Percentiles rank a stretch among this genome's conserved stretches.
phyloP scores from a whole-genome alignment of 2,888 invertebrate genomes.

The Petrophora chlorosata region DNA sequence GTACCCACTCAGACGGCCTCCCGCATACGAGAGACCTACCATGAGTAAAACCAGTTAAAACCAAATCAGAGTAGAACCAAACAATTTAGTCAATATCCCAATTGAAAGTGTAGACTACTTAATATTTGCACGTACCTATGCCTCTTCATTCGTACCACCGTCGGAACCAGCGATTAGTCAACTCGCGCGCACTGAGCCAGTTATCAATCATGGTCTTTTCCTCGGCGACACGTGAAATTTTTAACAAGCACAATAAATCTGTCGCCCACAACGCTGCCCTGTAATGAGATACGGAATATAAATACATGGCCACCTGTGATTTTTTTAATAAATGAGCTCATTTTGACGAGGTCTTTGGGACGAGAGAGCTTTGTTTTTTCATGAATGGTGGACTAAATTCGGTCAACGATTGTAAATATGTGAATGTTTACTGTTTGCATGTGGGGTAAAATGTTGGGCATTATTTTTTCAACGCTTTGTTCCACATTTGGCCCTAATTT shows the following conservation, averaged over 20 bases:
- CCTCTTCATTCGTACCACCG: no score
- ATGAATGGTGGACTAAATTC: no score
- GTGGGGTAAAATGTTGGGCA: no score
- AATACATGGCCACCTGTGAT: conserved; percentile 35
- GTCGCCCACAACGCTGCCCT: conserved; percentile 28
- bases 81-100: no score
- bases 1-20: no score
- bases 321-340: conserved; percentile 26
- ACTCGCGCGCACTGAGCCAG: conserved; percentile 6
- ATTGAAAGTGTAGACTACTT: background rate
- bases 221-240: conserved; percentile 36
- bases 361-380: conserved; percentile 2
- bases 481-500: no score
- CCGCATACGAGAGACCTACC: no score
- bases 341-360: conserved; percentile 18
- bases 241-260: conserved; percentile 43
- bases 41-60: no score
- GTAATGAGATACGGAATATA: conserved; percentile 42
- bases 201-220: conserved; percentile 26
- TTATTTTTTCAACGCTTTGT: no score
- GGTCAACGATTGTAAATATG: no score
- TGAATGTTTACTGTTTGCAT: no score
- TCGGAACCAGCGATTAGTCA: background rate
- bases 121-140: background rate
- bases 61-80: no score